A percentile compares a stretch with the other conserved stretches of the same genome.
Evolutionary conservation across 2,888 invertebrate genomes (phyloP).

Genomic region (Rotaria socialis): DNA sequence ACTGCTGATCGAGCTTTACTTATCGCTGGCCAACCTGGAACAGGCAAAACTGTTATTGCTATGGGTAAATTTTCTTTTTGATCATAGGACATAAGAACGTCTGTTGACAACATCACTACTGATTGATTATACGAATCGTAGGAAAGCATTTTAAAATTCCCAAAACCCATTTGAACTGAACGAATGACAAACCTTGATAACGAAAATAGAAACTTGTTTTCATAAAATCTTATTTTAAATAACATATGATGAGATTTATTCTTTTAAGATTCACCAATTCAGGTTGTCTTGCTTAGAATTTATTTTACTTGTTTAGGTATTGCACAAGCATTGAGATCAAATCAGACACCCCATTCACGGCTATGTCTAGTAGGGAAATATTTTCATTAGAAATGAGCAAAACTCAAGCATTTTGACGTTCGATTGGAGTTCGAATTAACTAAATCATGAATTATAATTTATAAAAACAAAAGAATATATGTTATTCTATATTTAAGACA

Average conservation of each 20-base stretch:
- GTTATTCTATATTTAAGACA: constrained; percentile 66
- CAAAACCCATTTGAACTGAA: no score
- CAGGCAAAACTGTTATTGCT: constrained; percentile 92
- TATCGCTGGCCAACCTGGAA: constrained; percentile 92
- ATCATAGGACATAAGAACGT: no score
- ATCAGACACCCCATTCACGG: constrained; percentile 91
- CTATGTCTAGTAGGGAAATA: constrained; percentile 98
- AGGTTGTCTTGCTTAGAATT: no score
- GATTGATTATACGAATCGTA: no score
- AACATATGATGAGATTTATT: no score
- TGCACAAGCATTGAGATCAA: constrained; percentile 85
- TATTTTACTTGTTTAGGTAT: constrained; percentile 60
- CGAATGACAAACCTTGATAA: no score
- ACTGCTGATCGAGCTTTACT: constrained; percentile 91
- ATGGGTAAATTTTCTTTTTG: constrained; percentile 67
- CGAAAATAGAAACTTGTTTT: no score
- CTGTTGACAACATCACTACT: no score
- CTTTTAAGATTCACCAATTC: no score
- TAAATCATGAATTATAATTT: constrained; percentile 54
- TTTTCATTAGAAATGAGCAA: constrained; percentile 98
- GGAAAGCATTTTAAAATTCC: no score
- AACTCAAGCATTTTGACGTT: constrained; percentile 88
- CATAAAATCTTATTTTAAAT: no score
- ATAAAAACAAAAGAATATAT: not conserved
- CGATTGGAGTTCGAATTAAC: constrained; percentile 89